Base-by-base conservation (phyloP, 2,888 invertebrate species). In the Gymnoscelis rufifasciata region DNA sequence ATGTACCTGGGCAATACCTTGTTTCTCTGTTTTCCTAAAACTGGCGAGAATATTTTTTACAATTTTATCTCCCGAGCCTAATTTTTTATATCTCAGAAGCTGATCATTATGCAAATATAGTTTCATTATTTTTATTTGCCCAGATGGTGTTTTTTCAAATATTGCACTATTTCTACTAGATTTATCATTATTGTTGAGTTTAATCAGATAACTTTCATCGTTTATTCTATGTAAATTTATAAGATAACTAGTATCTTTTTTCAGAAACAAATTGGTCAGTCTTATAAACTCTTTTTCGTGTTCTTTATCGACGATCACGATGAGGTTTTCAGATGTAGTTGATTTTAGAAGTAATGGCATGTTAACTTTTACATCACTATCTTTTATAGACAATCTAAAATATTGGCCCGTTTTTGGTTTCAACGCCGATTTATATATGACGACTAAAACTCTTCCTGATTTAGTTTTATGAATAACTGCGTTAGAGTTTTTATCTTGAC, bases 291-390 rank as follows among this genome's bases (percentile, higher is more conserved):
- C 52, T 24, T 57, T 74, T 60, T 79, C 78, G 57, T 71, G 82
- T 64, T 86, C 84, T 54, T 78, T 82, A 43, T 84, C 78, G 30
- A 82, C 47, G 27, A 78, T 53, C 30, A 83, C 52, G 12, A 69
- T 44, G 48, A 64, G 82, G 57, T 78, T 78, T 1, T 62, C 52
- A 3, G 81, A 81, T 35, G 52, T 11, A n/a, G 76, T 77, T 7
- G 39, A 29, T 58, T 68, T 69, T 43, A 82, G 56, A 11, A 77
- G 55, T 12, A 68, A 70, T 6, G 74, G 66, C 23, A 65, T 52
- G 23, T 69, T 15, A 29, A 64, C 47, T 33, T 50, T 36, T 23
- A 54, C 51, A 7, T 60, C 39, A 12, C 52, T 33, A 13, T 59
- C 59, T 45, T 59, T 63, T 24, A 78, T 51, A 58, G 53, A 68